phyloP scores from a whole-genome alignment of 2,797 vertebrate genomes.

The Loris lydekkerianus region DNA sequence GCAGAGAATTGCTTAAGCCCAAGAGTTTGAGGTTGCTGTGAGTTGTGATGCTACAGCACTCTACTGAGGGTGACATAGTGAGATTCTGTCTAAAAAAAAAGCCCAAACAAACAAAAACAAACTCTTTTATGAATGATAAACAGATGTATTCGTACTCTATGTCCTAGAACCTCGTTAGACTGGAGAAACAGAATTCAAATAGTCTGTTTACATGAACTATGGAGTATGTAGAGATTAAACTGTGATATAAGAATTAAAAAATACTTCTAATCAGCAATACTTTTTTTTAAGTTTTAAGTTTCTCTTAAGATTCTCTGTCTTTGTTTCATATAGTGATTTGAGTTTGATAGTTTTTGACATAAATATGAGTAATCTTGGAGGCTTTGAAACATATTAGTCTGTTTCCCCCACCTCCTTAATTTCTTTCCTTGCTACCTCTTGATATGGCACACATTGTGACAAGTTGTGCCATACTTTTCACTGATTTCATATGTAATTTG shows the following conservation, averaged over 20 bases:
- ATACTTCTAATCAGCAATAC: conserved; percentile 18
- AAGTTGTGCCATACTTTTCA: not conserved
- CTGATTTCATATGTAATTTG: conserved; percentile 54
- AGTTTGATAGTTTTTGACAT: conserved; percentile 51
- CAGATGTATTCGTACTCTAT: not conserved
- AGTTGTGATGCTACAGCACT: too few species aligned
- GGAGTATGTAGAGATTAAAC: conserved; percentile 35
- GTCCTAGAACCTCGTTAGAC: not conserved
- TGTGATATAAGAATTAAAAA: not conserved
- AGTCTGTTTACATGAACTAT: not conserved
- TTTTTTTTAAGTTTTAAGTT: conserved; percentile 17
- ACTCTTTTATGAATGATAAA: not conserved
- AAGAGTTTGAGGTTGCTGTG: too few species aligned
- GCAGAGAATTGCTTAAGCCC: too few species aligned
- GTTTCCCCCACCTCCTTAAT: not conserved
- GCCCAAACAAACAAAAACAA: too few species aligned
- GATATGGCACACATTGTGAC: conserved; percentile 9
- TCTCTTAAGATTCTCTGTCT: not conserved
- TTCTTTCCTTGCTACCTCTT: not conserved
- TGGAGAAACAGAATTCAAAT: conserved; percentile 36
- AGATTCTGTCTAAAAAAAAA: too few species aligned
- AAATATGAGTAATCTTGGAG: conserved; percentile 23
- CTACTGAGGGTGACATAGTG: too few species aligned
- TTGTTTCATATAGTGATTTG: conserved; percentile 65
- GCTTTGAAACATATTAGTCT: not conserved